Evolutionary conservation across 2,888 invertebrate genomes (phyloP).

Genomic region (Yponomeuta cagnagella): DNA sequence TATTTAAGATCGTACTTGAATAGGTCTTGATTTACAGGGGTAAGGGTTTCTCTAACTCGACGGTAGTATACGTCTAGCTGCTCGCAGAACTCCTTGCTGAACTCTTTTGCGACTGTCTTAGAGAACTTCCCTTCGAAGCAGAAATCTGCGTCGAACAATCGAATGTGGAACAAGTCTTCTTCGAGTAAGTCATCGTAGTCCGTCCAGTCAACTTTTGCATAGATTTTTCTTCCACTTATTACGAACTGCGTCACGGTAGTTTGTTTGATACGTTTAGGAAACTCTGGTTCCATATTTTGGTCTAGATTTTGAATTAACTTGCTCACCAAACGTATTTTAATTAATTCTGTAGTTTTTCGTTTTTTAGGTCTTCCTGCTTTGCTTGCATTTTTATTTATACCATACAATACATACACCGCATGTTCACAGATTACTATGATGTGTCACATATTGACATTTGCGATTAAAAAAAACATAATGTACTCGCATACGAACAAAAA

Average conservation of each 20-base stretch:
- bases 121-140: background rate
- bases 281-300: background rate
- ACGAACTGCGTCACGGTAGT: background rate
- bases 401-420: too few relatives aligned
- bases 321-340: too few relatives aligned
- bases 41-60: background rate
- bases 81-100: background rate
- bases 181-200: background rate
- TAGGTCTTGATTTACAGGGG: background rate
- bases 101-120: background rate
- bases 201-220: background rate
- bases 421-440: too few relatives aligned
- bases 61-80: background rate
- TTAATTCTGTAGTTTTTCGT: too few relatives aligned
- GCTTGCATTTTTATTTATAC: too few relatives aligned
- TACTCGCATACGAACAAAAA: too few relatives aligned
- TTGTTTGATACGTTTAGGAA: background rate
- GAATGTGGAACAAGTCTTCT: background rate
- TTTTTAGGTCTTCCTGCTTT: too few relatives aligned
- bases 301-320: too few relatives aligned
- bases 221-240: background rate
- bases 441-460: too few relatives aligned
- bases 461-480: too few relatives aligned
- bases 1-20: slow-evolving; percentile 14
- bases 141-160: background rate